phyloP scores from a whole-genome alignment of 2,888 invertebrate genomes.

The Acanthosoma haemorrhoidale region DNA sequence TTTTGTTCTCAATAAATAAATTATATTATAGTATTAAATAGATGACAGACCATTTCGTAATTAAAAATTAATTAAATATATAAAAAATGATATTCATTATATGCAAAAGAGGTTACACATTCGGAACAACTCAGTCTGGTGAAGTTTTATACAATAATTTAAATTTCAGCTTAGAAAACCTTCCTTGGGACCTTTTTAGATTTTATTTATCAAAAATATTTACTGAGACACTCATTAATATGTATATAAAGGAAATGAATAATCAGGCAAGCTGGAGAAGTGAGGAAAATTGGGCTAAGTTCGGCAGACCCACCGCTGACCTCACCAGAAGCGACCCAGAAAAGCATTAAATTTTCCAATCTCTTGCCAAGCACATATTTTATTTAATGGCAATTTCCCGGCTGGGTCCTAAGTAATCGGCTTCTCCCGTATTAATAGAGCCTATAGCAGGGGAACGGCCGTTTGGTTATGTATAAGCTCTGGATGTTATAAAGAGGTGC shows the following conservation, averaged over 20 bases:
- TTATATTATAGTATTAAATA: too few species aligned
- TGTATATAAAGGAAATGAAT: not conserved
- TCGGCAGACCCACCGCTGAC: not conserved
- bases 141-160: too few species aligned
- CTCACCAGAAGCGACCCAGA: not conserved
- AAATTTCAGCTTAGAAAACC: too few species aligned
- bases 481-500: not conserved
- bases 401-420: not conserved
- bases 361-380: not conserved
- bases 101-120: too few species aligned
- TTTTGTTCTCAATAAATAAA: too few species aligned
- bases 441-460: not conserved
- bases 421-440: constrained; percentile 7
- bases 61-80: too few species aligned
- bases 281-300: not conserved
- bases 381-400: not conserved
- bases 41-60: too few species aligned
- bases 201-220: too few species aligned
- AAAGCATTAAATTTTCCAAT: constrained; percentile 2
- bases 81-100: too few species aligned
- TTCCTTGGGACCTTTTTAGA: too few species aligned
- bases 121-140: too few species aligned
- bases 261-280: not conserved
- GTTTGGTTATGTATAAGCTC: not conserved
- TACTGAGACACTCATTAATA: too few species aligned